These are phyloP conservation scores for Cenopis cana DNA, from an alignment of 2,888 invertebrate genomes.

Conservation along the genomic window DNA sequence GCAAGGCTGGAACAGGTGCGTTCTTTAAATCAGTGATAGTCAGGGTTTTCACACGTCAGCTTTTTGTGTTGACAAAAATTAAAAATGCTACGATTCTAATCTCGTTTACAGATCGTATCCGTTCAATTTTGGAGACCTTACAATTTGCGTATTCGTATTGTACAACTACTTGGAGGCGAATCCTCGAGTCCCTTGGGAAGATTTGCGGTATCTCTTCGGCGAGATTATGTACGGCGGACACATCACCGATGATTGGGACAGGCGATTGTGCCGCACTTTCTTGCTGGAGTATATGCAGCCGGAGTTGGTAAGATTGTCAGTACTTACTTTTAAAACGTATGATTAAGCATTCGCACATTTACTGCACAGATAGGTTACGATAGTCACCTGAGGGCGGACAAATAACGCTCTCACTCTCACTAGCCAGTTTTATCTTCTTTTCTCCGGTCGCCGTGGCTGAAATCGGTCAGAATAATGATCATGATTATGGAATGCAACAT, in stretches of 20 bases:
- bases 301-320: constrained; percentile 86
- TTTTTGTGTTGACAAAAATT: background rate
- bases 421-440: too few relatives aligned
- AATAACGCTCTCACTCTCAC: too few relatives aligned
- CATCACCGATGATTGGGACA: constrained; percentile 98
- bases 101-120: constrained; percentile 88
- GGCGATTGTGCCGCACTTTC: constrained; percentile 93
- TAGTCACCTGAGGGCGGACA: too few relatives aligned
- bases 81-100: background rate
- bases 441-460: too few relatives aligned
- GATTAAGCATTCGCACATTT: too few relatives aligned
- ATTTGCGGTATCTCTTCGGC: constrained; percentile 96
- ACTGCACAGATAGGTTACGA: too few relatives aligned
- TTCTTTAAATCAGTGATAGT: background rate
- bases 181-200: constrained; percentile 96
- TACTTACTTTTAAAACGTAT: background rate
- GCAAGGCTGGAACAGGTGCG: constrained; percentile 94
- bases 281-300: constrained; percentile 95
- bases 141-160: constrained; percentile 95
- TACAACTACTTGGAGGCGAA: constrained; percentile 96
- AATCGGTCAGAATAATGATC: too few relatives aligned
- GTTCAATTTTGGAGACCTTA: constrained; percentile 94
- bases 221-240: constrained; percentile 99
- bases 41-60: background rate
- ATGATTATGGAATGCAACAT: too few relatives aligned